Percentiles rank a stretch among this genome's conserved stretches.
These are phyloP conservation scores for Sphaeridia pumilis DNA, from an alignment of 2,888 invertebrate species.

Conservation along the genomic window DNA sequence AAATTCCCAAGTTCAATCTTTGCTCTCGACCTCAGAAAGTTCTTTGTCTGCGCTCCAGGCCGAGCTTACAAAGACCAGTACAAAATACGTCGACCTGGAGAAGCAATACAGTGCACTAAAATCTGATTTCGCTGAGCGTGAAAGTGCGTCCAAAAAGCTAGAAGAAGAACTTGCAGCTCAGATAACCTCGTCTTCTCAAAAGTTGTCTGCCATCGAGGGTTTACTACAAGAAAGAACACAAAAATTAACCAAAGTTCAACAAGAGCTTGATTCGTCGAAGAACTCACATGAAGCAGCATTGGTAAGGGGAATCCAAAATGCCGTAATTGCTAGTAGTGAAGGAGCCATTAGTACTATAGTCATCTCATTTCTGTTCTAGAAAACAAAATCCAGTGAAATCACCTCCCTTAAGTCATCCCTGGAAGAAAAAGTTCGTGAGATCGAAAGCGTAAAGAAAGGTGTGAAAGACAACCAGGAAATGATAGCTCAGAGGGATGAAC, in stretches of 20 bases:
- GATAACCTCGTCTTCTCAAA: not conserved
- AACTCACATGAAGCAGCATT: not conserved
- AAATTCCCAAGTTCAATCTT: too few species aligned
- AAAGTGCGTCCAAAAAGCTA: not conserved
- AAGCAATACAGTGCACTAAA: not conserved
- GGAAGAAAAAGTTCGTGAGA: slow-evolving; percentile 37
- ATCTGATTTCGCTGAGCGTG: not conserved
- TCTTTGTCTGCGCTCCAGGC: too few species aligned
- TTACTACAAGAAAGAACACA: not conserved
- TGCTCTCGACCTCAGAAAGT: too few species aligned
- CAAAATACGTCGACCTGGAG: too few species aligned
- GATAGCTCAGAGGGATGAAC: not conserved
- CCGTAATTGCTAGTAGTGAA: not conserved
- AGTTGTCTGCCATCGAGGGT: not conserved
- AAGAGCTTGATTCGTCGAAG: not conserved
- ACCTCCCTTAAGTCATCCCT: slow-evolving; percentile 38
- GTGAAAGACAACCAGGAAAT: slow-evolving; percentile 14
- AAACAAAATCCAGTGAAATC: not conserved
- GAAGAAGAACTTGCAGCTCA: not conserved
- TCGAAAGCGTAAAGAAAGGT: slow-evolving; percentile 37
- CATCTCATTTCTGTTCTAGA: not conserved
- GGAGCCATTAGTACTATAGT: not conserved
- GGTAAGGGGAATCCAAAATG: not conserved
- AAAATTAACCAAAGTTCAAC: not conserved
- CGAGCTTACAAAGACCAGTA: too few species aligned